phyloP scores from a whole-genome alignment of 2,888 invertebrate species.

The Drosophila atroscutellata region DNA sequence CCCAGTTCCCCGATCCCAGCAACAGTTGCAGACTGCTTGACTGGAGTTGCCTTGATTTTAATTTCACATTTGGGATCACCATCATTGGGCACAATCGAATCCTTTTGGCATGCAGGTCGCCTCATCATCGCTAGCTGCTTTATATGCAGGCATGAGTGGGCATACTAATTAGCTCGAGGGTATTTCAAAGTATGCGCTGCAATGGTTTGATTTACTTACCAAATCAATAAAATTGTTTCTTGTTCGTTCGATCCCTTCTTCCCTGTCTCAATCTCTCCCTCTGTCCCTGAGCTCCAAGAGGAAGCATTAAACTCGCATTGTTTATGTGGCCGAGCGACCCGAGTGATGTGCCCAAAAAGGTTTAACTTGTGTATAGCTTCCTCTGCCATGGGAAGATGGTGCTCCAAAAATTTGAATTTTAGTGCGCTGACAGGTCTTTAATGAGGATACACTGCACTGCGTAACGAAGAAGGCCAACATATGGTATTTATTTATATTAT shows the following conservation, averaged over 20 bases:
- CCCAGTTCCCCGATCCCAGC: conserved; percentile 5
- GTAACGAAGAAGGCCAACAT: conserved; percentile 26
- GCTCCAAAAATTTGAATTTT: conserved; percentile 50
- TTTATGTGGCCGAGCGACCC: conserved; percentile 59
- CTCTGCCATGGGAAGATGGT: conserved; percentile 36
- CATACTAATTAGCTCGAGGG: conserved; percentile 75
- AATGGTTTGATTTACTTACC: conserved; percentile 69
- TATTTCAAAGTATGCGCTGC: conserved; percentile 45
- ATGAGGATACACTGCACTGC: conserved; percentile 24
- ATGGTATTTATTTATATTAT: conserved; percentile 21
- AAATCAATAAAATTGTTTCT: conserved; percentile 66
- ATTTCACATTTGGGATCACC: conserved; percentile 55
- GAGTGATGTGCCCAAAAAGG: conserved; percentile 41
- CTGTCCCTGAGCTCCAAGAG: conserved; percentile 22
- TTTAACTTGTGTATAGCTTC: conserved; percentile 9
- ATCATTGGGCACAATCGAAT: conserved; percentile 31
- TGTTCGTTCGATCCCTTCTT: conserved; percentile 4
- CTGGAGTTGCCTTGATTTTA: conserved; percentile 64
- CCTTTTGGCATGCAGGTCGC: conserved; percentile 70
- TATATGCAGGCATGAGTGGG: conserved; percentile 79
- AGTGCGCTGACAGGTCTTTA: conserved; percentile 49
- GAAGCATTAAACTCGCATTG: conserved; percentile 71
- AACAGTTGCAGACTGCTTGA: conserved; percentile 67
- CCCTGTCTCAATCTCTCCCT: not conserved
- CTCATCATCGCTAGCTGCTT: conserved; percentile 60